These are phyloP conservation scores for Basileuterus tristriatus DNA, from an alignment of 2,797 vertebrate genomes.

Conservation along the genomic window DNA sequence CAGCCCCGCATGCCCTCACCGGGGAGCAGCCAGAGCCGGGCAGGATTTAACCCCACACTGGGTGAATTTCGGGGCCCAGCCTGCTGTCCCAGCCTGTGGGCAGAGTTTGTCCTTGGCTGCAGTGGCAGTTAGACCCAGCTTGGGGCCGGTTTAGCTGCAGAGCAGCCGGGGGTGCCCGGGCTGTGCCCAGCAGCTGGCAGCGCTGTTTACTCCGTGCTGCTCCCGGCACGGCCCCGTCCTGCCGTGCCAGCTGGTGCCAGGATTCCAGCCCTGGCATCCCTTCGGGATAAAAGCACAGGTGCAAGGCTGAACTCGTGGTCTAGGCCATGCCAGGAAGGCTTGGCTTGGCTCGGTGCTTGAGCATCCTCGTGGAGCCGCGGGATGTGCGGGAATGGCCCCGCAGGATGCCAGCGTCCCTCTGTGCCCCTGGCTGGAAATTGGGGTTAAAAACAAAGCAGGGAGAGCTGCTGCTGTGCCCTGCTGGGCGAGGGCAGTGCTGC, in stretches of 20 bases:
- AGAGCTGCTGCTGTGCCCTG: rapidly evolving
- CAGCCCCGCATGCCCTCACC: rapidly evolving
- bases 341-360: not conserved
- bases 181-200: slow-evolving; percentile 39
- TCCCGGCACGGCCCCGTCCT: not conserved
- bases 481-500: not conserved
- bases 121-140: not conserved
- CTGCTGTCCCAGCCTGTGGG: not conserved
- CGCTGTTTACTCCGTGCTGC: not conserved
- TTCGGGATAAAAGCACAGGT: slow-evolving; percentile 8
- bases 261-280: not conserved
- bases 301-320: not conserved
- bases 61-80: not conserved
- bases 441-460: not conserved
- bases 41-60: not conserved
- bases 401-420: rapidly evolving
- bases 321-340: not conserved
- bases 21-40: not conserved
- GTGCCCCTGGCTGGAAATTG: rapidly evolving
- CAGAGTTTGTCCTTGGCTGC: not conserved
- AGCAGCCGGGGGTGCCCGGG: not conserved
- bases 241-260: not conserved
- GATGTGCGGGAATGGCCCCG: rapidly evolving
- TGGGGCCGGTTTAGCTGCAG: not conserved
- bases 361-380: rapidly evolving